A percentile compares a stretch with the other conserved stretches of the same genome.
phyloP scores from a whole-genome alignment of 2,113 vertebrate species.

The Malurus alboscapulatus region DNA sequence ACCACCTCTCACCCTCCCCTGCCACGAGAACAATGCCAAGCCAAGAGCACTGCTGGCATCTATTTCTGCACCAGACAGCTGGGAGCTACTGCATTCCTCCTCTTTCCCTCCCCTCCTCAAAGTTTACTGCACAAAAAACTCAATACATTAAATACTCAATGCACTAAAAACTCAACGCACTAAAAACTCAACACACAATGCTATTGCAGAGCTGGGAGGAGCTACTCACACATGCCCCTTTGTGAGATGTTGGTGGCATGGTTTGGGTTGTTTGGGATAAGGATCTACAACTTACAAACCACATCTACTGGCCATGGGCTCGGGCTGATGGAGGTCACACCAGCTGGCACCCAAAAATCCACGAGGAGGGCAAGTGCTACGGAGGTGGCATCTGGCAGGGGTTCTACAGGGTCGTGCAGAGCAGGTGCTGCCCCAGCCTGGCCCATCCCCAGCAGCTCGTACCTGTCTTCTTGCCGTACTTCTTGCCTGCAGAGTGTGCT shows the following conservation, averaged over 20 bases:
- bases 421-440: background rate
- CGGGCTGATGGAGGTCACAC: rapidly evolving
- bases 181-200: rapidly evolving
- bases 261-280: background rate
- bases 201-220: background rate
- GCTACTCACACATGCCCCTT: background rate
- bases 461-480: slow-evolving; percentile 44
- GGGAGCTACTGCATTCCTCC: background rate
- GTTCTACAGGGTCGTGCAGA: background rate
- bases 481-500: slow-evolving; percentile 62
- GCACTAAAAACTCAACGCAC: background rate
- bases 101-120: background rate
- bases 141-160: background rate
- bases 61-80: slow-evolving; percentile 12
- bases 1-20: rapidly evolving
- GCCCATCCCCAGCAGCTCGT: background rate
- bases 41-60: background rate
- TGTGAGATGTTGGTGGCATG: rapidly evolving
- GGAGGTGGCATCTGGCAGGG: background rate
- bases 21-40: background rate
- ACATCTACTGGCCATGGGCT: rapidly evolving
- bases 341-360: background rate
- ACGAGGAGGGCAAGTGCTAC: rapidly evolving
- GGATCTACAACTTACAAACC: background rate
- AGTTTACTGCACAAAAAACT: background rate